Base-by-base conservation (phyloP, 2,888 invertebrate genomes). In the Drosophila melanocephala region DNA sequence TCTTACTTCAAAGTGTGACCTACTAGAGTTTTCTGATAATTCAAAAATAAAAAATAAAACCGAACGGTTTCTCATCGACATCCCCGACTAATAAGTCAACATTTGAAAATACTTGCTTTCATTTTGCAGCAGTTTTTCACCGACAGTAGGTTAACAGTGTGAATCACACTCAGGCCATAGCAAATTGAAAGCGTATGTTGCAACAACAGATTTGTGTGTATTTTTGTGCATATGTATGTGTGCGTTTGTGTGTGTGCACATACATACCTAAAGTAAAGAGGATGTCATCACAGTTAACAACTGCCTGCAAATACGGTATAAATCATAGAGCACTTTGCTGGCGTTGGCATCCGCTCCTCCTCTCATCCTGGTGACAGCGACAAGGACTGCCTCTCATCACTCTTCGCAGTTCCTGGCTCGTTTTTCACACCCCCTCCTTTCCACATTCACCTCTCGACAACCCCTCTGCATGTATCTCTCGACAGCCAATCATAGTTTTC, bases 401-500 rank as follows among this genome's bases (percentile, higher is more conserved):
- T 58, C 61, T 59, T 35, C 52, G 6, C 44, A 35, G 33, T 5
- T 30, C 51, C 30, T 44, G 55, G 35, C 19, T 35, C 30, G 28
- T 32, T 44, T 58, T 58, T 30, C 30, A 22, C 58, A 58, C 42
- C 42, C 22, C 5, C 32, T 10, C 22, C 9, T n/a, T 44, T 28
- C 37, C 26, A 56, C 51, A 26, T 30, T 35, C 10, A 28, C 64
- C 32, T 3, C 53, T 32, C 37, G 55, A 14, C n/a, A 16, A 37
- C 39, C 60, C 59, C 28, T 39, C 14, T 32, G 67, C 52, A 35
- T 57, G 59, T 65, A 60, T 76, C 80, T 72, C 69, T 81, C 78
- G 86, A 77, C 90, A 83, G 85, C 81, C 88, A 91, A 88, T 89
- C 91, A 88, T 84, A 89, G 84, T 89, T 89, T 89, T 91, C 90